Evolutionary conservation across 2,888 invertebrate species (phyloP), one percentile per base, ranked within the genome.

Genomic region (Ecliptopera silaceata): DNA sequence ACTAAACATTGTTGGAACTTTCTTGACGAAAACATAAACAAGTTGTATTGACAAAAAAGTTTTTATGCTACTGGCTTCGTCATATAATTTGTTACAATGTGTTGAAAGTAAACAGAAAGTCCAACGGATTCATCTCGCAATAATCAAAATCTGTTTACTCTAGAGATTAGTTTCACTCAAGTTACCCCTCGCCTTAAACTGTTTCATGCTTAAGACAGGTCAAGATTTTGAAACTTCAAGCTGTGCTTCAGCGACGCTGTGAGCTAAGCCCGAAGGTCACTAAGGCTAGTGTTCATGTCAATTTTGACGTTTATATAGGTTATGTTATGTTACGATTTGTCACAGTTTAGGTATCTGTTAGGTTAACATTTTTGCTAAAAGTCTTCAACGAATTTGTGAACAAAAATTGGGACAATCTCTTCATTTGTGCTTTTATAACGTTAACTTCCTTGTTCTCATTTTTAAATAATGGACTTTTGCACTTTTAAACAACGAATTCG

Each of bases 121-220:
- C 26, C 6, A 4, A 13, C 20, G n/a, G 8, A 17, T 44, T n/a
- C 17, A n/a, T 8, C 31, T 17, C 31, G 44, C 17, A 31, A 31
- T 31, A 53, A 45, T 34, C 46, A 12, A 41, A 29, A 53, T 17
- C 41, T 42, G 42, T 50, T 50, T 17, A 41, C 11, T 15, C n/a
- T 12, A 36, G 29, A 36, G 48, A 42, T 42, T 36, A 29, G 41
- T 46, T 36, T 12, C 18, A 42, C 48, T 54, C 26, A 43, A 54
- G 43, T 54, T 34, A 41, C 31, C 31, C 32, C 20, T 26, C 18
- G 42, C 34, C 12, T 29, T 42, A 39, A 32, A 45, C 36, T 48
- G 48, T 41, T 43, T 46, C 42, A 42, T 56, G 56, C 13, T 48
- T 38, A 3, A 38, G 54, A 54, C 47, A 54, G 54, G 47, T 36